Percentiles rank a stretch among this genome's conserved stretches.
Evolutionary conservation across 2,113 vertebrate genomes (phyloP).

Genomic region (Otocyon megalotis): DNA sequence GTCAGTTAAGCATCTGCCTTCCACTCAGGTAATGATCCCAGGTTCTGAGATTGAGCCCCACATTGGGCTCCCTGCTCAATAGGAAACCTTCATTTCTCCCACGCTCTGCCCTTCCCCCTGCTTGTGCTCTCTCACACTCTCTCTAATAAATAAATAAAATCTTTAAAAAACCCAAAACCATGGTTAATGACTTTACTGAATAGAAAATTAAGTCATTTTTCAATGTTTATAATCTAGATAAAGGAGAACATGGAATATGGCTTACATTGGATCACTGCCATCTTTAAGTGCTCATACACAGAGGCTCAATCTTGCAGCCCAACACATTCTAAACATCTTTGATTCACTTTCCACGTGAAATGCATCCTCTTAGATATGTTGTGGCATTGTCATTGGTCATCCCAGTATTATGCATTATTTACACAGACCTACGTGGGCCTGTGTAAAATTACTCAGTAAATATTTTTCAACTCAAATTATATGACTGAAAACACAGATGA

Average conservation of each 20-base stretch:
- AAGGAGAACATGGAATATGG: background rate
- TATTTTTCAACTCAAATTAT: background rate
- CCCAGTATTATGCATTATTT: background rate
- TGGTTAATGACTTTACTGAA: background rate
- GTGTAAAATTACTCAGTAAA: background rate
- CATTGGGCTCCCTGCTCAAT: too few relatives aligned
- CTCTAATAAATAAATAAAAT: too few relatives aligned
- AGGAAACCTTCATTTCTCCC: too few relatives aligned
- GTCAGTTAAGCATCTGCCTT: too few relatives aligned
- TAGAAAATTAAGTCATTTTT: background rate
- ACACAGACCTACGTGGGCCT: background rate
- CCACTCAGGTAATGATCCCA: too few relatives aligned
- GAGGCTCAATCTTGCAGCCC: background rate
- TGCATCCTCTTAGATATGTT: background rate
- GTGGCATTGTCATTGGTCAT: background rate
- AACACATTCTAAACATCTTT: background rate
- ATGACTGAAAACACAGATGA: background rate
- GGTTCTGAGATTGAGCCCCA: too few relatives aligned
- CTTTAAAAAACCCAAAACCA: too few relatives aligned
- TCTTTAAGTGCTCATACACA: background rate
- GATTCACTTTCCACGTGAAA: background rate
- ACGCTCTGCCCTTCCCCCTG: too few relatives aligned
- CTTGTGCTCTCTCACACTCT: too few relatives aligned
- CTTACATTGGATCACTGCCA: background rate
- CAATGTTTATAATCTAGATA: background rate